Base-by-base conservation (phyloP, 2,113 vertebrate species). In the Paramisgurnus dabryanus region DNA sequence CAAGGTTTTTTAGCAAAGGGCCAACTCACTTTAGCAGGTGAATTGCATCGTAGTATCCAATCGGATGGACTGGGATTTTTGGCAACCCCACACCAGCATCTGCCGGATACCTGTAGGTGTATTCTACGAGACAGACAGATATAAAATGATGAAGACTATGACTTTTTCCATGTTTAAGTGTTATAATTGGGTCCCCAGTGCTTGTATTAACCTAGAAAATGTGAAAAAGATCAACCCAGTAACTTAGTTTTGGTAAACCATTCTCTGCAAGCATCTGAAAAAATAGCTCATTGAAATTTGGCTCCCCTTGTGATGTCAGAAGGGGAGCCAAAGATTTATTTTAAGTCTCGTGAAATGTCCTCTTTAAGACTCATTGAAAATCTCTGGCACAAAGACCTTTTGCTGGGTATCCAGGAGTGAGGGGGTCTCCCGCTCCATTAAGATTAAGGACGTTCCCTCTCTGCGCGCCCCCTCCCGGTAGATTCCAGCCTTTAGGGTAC, bases 321-420 rank as follows among this genome's bases (percentile, higher is more conserved):
- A 34, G 27, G 27, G 27, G 27, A n/a, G n/a, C n/a, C n/a, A n/a
- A n/a, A n/a, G n/a, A n/a, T n/a, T n/a, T n/a, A n/a, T n/a, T n/a
- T n/a, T n/a, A n/a, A 27, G 27, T 27, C 27, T 27, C 2, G 27
- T 27, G 27, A 27, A 27, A 57, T 7, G 17, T 22, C 11, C 7
- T n/a, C 3, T 61, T 60, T 60, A 18, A 7, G 17, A 60, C 4
- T 7, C 6, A 1, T 7, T 2, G 2, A 55, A 50, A 55, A 17
- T 57, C 2, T 53, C 7, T 34, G 15, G 11, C 67, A 13, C 17
- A 41, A 17, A 8, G 73, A 98, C 98, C 96, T 96, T 97, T 99
- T 9, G 98, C 97, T 5, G 98, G 98, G 84, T 99, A 99, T 3
- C 97, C 97, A 8, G 98, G 97, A 13, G 98, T 99, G 1, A 99